phyloP scores from a whole-genome alignment of 2,797 vertebrate genomes.

The Prionace glauca region DNA sequence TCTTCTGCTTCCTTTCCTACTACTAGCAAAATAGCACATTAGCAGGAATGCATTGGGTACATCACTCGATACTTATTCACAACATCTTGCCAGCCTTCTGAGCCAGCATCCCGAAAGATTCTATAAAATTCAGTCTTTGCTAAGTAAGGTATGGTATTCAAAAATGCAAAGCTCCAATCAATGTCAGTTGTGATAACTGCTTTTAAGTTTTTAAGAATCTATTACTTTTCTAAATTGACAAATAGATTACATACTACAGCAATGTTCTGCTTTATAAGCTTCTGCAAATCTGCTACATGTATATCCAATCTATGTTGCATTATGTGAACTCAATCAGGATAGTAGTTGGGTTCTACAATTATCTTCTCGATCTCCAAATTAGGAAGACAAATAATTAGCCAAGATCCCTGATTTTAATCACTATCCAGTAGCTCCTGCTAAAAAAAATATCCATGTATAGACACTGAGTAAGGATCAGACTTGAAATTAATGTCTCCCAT shows the following conservation, averaged over 20 bases:
- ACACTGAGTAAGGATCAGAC: neutral
- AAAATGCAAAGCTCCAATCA: neutral
- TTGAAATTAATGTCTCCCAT: neutral
- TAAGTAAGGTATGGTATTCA: neutral
- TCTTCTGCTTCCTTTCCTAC: neutral
- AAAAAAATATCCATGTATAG: neutral
- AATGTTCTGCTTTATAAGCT: neutral
- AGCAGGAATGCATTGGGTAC: too few relatives aligned
- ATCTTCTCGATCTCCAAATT: neutral
- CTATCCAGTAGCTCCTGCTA: neutral
- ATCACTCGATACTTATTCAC: too few relatives aligned
- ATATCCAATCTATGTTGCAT: neutral
- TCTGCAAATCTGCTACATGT: neutral
- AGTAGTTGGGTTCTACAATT: neutral
- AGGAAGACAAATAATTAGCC: neutral
- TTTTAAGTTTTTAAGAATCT: neutral
- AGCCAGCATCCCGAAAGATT: neutral
- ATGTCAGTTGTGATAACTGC: neutral
- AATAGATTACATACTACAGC: neutral
- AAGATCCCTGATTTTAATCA: neutral
- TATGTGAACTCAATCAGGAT: neutral
- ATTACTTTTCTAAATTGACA: neutral
- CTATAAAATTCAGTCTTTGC: neutral
- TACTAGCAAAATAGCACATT: too few relatives aligned
- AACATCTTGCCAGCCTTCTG: too few relatives aligned